Conservation (phyloP, 1,140 invertebrate genomes). For the Rhysida immarginata region DNA sequence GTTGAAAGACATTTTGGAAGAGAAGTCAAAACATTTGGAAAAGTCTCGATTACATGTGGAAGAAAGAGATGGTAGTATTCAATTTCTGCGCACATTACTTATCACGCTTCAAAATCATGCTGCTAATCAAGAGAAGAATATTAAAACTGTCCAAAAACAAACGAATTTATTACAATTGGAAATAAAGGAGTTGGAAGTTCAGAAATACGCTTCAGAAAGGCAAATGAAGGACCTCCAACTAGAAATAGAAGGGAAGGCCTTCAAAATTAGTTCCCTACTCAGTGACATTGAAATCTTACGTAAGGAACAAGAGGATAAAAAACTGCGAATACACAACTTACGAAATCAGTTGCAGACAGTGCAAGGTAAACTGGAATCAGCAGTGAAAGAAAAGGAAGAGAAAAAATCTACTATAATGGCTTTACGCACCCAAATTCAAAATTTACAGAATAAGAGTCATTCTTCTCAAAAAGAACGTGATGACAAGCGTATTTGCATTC, state of each 20-base stretch:
- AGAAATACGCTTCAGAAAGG: neutral
- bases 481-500: slow-evolving; percentile 2
- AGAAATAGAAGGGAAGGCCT: neutral
- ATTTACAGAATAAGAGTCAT: neutral
- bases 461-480: neutral
- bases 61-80: slow-evolving; percentile 6
- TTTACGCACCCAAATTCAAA: slow-evolving; percentile 1
- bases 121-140: neutral
- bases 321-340: neutral
- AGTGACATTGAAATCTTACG: neutral
- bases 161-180: neutral
- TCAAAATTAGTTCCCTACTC: neutral
- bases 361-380: neutral
- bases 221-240: neutral
- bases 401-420: neutral
- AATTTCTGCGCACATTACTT: slow-evolving; percentile 2
- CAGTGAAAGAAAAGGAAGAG: slow-evolving; percentile 5
- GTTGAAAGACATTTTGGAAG: neutral
- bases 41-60: neutral
- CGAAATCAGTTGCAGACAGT: neutral
- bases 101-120: neutral
- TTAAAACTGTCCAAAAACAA: neutral
- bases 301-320: slow-evolving; percentile 3
- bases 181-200: neutral
- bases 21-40: neutral